Evolutionary conservation across 2,797 vertebrate species (phyloP).

Genomic region (Hoplostethus atlanticus): DNA sequence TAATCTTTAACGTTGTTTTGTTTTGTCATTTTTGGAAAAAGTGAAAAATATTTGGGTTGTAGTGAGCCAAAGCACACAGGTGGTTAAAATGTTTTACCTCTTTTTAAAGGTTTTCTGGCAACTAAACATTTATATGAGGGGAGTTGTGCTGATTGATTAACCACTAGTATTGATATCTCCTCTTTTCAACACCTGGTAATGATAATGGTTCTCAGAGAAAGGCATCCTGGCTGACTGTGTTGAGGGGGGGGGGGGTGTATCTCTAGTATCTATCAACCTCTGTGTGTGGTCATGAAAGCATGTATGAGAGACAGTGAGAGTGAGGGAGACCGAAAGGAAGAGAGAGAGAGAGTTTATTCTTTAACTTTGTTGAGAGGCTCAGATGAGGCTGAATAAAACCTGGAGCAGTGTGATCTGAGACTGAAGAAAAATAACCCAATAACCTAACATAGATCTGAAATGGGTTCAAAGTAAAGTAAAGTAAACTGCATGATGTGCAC

Average conservation of each 20-base stretch:
- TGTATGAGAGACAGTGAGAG: constrained; percentile 20
- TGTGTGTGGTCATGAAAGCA: constrained; percentile 46
- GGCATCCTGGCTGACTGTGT: constrained; percentile 16
- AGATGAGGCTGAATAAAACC: not conserved
- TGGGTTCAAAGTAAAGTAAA: too few relatives aligned
- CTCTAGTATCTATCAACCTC: constrained; percentile 25
- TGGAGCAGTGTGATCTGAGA: too few relatives aligned
- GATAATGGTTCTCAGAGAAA: constrained; percentile 56
- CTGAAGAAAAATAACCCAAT: too few relatives aligned
- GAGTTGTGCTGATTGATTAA: constrained; percentile 60
- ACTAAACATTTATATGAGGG: constrained; percentile 37
- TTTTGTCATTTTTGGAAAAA: constrained; percentile 28
- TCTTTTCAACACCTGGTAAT: constrained; percentile 67
- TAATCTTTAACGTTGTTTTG: constrained; percentile 18
- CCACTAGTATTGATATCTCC: constrained; percentile 48
- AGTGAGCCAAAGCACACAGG: constrained; percentile 44
- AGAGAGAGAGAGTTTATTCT: not conserved
- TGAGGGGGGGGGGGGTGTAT: not conserved
- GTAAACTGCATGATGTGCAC: too few relatives aligned
- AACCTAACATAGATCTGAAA: too few relatives aligned
- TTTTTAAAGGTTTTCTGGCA: constrained; percentile 41
- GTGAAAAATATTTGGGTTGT: constrained; percentile 27
- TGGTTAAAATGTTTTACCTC: constrained; percentile 58
- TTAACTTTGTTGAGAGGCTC: not conserved
- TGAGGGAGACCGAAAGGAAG: constrained; percentile 5